phyloP scores from a whole-genome alignment of 2,797 vertebrate species.

The Pseudotriccus pelzelni region DNA sequence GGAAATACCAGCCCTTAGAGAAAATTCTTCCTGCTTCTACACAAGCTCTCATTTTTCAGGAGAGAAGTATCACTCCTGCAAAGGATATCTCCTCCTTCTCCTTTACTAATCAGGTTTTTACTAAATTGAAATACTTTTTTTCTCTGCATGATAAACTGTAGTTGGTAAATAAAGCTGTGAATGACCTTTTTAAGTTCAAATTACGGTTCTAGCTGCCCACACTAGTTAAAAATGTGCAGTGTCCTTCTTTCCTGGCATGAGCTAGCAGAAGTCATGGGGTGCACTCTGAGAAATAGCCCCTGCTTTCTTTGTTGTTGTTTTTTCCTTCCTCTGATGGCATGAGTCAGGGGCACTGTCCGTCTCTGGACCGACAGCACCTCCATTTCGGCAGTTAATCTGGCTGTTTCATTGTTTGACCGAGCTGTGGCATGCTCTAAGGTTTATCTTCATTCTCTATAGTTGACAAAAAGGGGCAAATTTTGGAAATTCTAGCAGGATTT shows the following conservation, averaged over 20 bases:
- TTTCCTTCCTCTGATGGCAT: constrained; percentile 28
- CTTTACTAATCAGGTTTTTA: background rate
- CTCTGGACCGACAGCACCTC: background rate
- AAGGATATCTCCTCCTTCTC: background rate
- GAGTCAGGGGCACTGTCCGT: background rate
- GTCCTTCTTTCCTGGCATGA: background rate
- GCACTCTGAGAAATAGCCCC: background rate
- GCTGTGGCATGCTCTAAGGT: background rate
- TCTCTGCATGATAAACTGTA: background rate
- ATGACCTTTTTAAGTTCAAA: background rate
- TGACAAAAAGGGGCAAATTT: background rate
- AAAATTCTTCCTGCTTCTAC: background rate
- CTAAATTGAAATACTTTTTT: constrained; percentile 7
- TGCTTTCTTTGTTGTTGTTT: background rate
- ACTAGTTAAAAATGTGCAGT: background rate
- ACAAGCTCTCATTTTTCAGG: background rate
- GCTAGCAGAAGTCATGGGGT: background rate
- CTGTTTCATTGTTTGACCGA: background rate
- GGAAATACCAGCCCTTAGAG: background rate
- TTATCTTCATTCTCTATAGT: background rate
- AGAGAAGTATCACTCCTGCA: background rate
- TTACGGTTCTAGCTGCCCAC: background rate
- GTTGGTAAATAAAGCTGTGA: background rate
- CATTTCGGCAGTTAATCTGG: background rate
- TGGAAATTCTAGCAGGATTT: background rate